Evolutionary conservation across 1,140 invertebrate genomes (phyloP).

Genomic region (Pseudobourletiella spinata): DNA sequence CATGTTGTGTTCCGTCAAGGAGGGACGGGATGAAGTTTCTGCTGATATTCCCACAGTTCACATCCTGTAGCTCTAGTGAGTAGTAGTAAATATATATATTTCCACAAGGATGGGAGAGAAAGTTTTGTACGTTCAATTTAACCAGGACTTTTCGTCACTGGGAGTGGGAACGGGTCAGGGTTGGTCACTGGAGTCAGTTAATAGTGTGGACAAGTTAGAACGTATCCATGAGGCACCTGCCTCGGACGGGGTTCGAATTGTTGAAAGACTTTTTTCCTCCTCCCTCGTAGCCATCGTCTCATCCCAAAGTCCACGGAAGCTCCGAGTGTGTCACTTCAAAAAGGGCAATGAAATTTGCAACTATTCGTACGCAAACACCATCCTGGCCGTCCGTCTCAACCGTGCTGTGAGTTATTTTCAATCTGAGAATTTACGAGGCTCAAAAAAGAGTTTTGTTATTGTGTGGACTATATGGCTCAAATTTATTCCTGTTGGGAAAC

Average conservation of each 20-base stretch:
- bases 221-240: constrained; percentile 44
- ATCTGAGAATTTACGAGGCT: neutral
- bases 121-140: constrained; percentile 33
- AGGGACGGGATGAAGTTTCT: neutral
- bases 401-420: constrained; percentile 62
- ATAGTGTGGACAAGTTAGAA: constrained; percentile 25
- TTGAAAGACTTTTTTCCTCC: constrained; percentile 93
- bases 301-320: constrained; percentile 77
- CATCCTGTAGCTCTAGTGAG: neutral
- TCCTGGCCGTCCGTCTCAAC: constrained; percentile 92
- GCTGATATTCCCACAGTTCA: neutral
- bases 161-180: constrained; percentile 32
- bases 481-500: no score
- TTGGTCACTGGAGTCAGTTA: constrained; percentile 29
- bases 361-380: constrained; percentile 96
- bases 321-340: constrained; percentile 96
- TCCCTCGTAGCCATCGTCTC: constrained; percentile 93
- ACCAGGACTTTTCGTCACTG: constrained; percentile 35
- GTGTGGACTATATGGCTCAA: no score
- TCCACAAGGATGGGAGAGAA: constrained; percentile 18
- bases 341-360: constrained; percentile 98
- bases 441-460: no score
- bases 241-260: constrained; percentile 80
- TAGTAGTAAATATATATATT: neutral
- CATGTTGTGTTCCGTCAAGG: neutral